Evolutionary conservation across 2,113 vertebrate genomes (phyloP).

Genomic region (Urocolius indicus): DNA sequence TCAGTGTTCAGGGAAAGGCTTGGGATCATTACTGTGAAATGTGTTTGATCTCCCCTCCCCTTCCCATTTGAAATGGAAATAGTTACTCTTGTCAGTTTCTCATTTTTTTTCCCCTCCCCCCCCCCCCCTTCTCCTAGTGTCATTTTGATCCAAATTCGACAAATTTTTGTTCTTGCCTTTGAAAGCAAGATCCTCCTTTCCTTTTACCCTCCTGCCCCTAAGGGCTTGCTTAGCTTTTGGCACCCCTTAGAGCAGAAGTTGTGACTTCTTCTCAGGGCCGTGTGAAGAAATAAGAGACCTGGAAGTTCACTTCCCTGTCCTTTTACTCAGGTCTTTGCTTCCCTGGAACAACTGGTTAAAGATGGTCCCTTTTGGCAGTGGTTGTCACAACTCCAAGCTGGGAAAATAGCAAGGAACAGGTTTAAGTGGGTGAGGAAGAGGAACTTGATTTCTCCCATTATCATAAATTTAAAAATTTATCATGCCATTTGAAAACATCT

Average conservation of each 20-base stretch:
- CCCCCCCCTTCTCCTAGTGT: background rate
- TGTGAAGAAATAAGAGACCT: background rate
- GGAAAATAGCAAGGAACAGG: background rate
- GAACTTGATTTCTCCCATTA: constrained; percentile 55
- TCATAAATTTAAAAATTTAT: constrained; percentile 8
- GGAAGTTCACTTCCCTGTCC: background rate
- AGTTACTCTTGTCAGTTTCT: constrained; percentile 71
- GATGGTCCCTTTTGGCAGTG: background rate
- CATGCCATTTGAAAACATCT: constrained; percentile 61
- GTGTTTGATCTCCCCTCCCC: constrained; percentile 63
- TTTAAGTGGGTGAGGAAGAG: background rate
- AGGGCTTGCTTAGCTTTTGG: background rate
- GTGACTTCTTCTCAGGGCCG: background rate
- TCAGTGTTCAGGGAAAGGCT: constrained; percentile 32
- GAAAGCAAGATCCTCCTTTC: background rate
- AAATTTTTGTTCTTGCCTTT: background rate
- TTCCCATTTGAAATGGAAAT: constrained; percentile 78
- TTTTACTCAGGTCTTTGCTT: background rate
- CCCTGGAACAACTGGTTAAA: background rate
- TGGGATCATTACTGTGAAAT: constrained; percentile 57
- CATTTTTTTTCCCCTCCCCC: no score
- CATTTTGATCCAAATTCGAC: constrained; percentile 12
- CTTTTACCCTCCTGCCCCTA: background rate
- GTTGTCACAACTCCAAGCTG: background rate
- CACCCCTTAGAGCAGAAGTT: background rate